Base-by-base conservation (phyloP, 1,140 invertebrate species). In the Triops cancriformis region DNA sequence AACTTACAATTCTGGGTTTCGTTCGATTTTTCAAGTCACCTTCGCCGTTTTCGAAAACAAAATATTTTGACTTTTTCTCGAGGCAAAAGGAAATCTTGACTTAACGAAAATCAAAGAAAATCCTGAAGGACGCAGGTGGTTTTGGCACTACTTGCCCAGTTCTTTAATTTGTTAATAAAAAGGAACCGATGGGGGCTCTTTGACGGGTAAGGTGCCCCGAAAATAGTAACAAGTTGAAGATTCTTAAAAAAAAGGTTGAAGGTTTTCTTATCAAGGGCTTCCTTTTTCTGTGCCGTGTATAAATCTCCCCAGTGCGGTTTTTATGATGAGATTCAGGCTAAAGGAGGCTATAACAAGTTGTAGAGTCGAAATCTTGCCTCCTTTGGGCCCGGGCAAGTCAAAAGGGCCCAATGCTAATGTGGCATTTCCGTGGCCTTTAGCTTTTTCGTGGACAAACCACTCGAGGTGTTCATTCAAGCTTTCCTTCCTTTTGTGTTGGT, bases 401-500 rank as follows among this genome's bases (percentile, higher is more conserved):
- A 28, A 12, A 75, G 31, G 74, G 42, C n/a, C 31, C 37, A 78
- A 41, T 73, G 77, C 77, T 78, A 78, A 78, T 78, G 77, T 73
- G 77, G 77, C 73, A 78, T 78, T 78, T 78, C 77, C 77, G 77
- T 73, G 72, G 77, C 72, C 37, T 73, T 73, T 41, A 41, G 74
- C 37, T 18, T 23, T 28, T 45, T 45, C 74, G n/a, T 26, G 37
- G 51, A 26, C 11, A 43, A 28, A 64, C 75, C n/a, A n/a, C 64
- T 73, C 27, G 31, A 72, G 31, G 26, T 26, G n/a, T 77, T 26
- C 43, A 26, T 27, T 26, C 41, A 51, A 74, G 28, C 74, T 76
- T 76, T 31, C 26, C 23, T 42, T 76, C 31, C 74, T 43, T 18
- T 51, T 41, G 45, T 41, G 76, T 41, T 11, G 10, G 31, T 28